Evolutionary conservation across 2,113 vertebrate genomes (phyloP).

Genomic region (Promerops cafer): DNA sequence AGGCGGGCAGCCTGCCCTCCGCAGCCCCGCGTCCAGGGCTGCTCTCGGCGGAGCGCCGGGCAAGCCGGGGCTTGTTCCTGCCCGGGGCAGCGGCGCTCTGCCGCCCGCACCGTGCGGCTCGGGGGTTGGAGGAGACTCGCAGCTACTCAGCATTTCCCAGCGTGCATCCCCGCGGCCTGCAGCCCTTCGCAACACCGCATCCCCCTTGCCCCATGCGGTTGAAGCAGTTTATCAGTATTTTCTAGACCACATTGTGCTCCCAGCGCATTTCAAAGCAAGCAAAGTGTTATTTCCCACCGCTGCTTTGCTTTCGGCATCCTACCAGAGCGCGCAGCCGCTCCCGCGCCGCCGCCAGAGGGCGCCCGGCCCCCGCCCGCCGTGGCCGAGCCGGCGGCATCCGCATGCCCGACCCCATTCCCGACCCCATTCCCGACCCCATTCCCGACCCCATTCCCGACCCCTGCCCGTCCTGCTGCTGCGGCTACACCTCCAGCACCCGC

Average conservation of each 20-base stretch:
- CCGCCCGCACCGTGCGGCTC: not conserved
- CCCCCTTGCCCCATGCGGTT: accelerated
- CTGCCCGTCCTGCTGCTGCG: not conserved
- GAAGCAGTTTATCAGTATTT: not conserved
- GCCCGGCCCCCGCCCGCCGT: not conserved
- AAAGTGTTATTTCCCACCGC: accelerated
- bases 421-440: accelerated
- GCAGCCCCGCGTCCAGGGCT: not conserved
- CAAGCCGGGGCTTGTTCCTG: not conserved
- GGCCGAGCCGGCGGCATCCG: not conserved
- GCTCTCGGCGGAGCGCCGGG: not conserved
- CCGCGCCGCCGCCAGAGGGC: not conserved
- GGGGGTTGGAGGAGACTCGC: accelerated
- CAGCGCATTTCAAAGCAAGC: not conserved
- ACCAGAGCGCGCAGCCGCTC: accelerated
- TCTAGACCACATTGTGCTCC: accelerated
- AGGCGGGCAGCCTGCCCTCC: not conserved
- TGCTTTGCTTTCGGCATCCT: not conserved
- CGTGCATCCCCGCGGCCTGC: accelerated
- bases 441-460: accelerated
- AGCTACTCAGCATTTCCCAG: accelerated
- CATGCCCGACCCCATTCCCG: not conserved
- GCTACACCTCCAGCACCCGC: not conserved
- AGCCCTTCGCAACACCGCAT: not conserved
- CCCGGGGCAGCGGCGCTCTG: not conserved